Base-by-base conservation (phyloP, 1,140 invertebrate species). In the Orchesella cincta region DNA sequence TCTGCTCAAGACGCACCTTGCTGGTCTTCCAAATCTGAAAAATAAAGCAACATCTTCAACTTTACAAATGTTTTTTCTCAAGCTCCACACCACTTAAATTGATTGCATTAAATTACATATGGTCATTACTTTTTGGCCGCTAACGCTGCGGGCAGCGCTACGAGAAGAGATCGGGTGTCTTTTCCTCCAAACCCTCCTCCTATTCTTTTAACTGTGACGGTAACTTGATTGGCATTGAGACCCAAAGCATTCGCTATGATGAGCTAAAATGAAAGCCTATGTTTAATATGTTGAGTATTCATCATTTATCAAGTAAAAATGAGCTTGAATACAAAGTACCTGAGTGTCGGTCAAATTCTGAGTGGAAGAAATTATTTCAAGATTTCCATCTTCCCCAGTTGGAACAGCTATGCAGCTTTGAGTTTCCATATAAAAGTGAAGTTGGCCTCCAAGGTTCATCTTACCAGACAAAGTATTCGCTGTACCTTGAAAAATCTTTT, bases 351-450 rank as follows among this genome's bases (percentile, higher is more conserved):
- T 84, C 0, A 86, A 85, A 79, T 86, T 84, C 82, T 90, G 89
- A 33, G 87, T 87, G 0, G 87, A 85, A 20, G 85, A 84, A 79
- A 87, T 85, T 1, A 90, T 75, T 79, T 89, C 88, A 80, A 90
- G 85, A 81, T 89, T 88, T 29, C 86, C 87, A 76, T 88, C 86
- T 83, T 90, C 88, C 28, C 85, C 83, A 33, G 84, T 86, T 1
- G 89, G 89, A 71, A 89, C 84, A n/a, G 85, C 89, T 29, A 89
- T 79, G 23, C 75, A 76, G 67, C 74, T 81, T 75, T 89, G 85
- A 23, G 89, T 88, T 81, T 90, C 89, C 81, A 90, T 79, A 82
- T 90, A 90, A 82, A 90, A 90, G 81, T 90, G 89, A 77, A 89
- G 88, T 83, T 90, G 89, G 1, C 88, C 88, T 51, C 88, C 88